Evolutionary conservation across 2,797 vertebrate species (phyloP), one percentile per base, ranked within the genome.

Genomic region (Rhynchonycteris naso): DNA sequence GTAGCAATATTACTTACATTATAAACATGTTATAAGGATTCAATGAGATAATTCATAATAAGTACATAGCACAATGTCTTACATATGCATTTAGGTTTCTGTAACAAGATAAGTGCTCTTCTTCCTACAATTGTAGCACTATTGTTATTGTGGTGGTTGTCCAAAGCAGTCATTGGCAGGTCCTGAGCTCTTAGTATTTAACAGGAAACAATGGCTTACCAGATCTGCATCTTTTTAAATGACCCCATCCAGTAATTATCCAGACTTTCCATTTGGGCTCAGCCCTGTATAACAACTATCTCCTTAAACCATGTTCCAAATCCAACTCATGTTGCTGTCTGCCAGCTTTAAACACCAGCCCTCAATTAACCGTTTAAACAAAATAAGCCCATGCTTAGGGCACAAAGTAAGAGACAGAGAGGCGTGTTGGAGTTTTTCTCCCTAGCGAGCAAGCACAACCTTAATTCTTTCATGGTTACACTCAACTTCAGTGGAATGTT

Each of bases 181-280:
- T 24, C 38, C 4, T 88, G 54, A 92, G 24, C 47, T 82, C 22
- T 88, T 22, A 22, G 54, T 7, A 26, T 24, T 26, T 61, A 91
- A 35, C 74, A 89, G 35, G 10, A 61, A 72, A 86, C 76, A 84
- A 78, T 65, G 3, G n/a, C 86, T 94, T 90, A 66, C n/a, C 59
- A 75, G 81, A 88, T 61, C 38, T 79, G 26, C 35, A 69, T 80
- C 43, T 61, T 88, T 93, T 80, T 56, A 87, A 80, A 88, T 80
- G 63, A 28, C 12, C 30, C 30, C 12, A 43, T 5, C 65, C 54
- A 9, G 9, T 30, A 19, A 61, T 79, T 93, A 81, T 66, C 52
- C 24, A 24, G 33, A 47, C 59, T 61, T 52, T 82, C 35, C 38
- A 65, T 82, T 30, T 76, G 63, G 69, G 22, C 59, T 72, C 75